phyloP scores from a whole-genome alignment of 2,888 invertebrate species.

The Ornithoptera alexandrae region DNA sequence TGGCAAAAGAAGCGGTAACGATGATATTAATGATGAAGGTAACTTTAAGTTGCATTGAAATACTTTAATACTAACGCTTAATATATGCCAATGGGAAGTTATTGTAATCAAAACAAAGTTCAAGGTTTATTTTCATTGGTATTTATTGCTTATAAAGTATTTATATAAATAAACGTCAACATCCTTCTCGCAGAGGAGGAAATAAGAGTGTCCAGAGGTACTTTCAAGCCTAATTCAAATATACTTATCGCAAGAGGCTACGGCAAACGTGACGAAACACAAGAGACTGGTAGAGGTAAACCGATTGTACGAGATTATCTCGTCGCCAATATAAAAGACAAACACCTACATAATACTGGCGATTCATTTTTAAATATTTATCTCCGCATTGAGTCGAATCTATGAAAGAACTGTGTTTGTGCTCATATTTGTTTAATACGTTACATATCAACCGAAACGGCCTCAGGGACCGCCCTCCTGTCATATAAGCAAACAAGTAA shows the following conservation, averaged over 20 bases:
- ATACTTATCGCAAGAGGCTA: conserved; percentile 69
- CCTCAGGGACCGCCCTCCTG: conserved; percentile 35
- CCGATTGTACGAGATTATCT: conserved; percentile 33
- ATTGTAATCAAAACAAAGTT: background rate
- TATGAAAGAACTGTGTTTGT: conserved; percentile 3
- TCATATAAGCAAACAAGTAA: conserved; percentile 29
- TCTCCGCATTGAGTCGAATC: background rate
- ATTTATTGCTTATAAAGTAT: background rate
- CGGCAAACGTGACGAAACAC: conserved; percentile 47
- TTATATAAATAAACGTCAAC: conserved; percentile 34
- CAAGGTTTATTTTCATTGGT: background rate
- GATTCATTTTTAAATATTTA: conserved; percentile 24
- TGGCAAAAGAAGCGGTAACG: conserved; percentile 65
- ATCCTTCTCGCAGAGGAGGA: conserved; percentile 63
- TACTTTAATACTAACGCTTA: conserved; percentile 11
- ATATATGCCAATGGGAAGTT: conserved; percentile 1
- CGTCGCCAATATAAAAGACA: conserved; percentile 32
- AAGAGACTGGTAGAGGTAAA: conserved; percentile 41
- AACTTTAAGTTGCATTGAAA: conserved; percentile 36
- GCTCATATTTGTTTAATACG: conserved; percentile 25
- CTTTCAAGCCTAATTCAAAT: conserved; percentile 65
- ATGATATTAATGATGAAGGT: conserved; percentile 63
- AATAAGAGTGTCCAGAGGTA: conserved; percentile 64
- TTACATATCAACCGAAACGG: conserved; percentile 32
- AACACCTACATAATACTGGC: conserved; percentile 32